Percentiles rank a stretch among this genome's conserved stretches.
These are phyloP conservation scores for Phymatocera aterrima DNA, from an alignment of 2,888 invertebrate genomes.

Conservation along the genomic window DNA sequence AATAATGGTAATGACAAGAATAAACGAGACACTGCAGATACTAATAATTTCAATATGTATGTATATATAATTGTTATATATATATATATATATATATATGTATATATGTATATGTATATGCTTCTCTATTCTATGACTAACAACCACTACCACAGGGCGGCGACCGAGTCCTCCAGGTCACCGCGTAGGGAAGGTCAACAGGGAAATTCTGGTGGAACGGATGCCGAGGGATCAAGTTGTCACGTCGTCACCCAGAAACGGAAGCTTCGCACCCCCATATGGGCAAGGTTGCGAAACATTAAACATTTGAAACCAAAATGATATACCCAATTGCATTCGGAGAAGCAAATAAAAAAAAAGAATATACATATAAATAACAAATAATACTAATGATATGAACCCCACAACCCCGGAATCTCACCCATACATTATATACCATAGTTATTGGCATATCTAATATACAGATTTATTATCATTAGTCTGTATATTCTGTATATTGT, in stretches of 20 bases:
- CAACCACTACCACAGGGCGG: constrained; percentile 75
- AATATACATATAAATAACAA: no score
- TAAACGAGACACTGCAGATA: no score
- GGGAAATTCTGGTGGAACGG: constrained; percentile 73
- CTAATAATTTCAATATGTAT: no score
- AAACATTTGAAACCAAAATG: constrained; percentile 78
- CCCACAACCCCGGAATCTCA: no score
- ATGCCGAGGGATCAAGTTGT: constrained; percentile 74
- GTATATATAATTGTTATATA: background rate
- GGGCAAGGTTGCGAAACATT: constrained; percentile 86
- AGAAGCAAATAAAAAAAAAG: no score
- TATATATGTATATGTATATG: constrained; percentile 16
- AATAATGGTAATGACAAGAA: no score
- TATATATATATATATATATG: background rate
- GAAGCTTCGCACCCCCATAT: constrained; percentile 88
- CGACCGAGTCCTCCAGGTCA: constrained; percentile 74
- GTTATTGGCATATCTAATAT: no score
- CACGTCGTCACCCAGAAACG: constrained; percentile 80
- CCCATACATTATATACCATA: no score
- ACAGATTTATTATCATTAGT: no score
- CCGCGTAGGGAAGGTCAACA: constrained; percentile 75
- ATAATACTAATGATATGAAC: no score
- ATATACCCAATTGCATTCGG: background rate
- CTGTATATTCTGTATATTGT: no score
- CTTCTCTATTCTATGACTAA: constrained; percentile 64